Evolutionary conservation across 2,888 invertebrate genomes (phyloP).

Genomic region (Margaritifera margaritifera): DNA sequence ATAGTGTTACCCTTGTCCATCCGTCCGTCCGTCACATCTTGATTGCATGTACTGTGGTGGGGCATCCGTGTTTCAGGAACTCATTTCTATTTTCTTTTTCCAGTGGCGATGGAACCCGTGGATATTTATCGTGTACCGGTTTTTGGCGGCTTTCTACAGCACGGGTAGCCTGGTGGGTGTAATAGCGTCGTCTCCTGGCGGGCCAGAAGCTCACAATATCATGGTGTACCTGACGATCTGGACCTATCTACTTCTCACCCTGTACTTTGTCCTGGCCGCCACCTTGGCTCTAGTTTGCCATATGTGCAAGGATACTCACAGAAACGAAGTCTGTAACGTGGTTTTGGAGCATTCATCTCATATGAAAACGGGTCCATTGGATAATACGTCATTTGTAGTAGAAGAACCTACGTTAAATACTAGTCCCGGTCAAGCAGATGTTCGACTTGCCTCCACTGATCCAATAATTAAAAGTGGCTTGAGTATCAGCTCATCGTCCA

Average conservation of each 20-base stretch:
- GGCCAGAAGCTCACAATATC: constrained; percentile 21
- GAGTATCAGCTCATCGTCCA: constrained; percentile 2
- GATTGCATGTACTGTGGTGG: too few species aligned
- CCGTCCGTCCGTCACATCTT: too few species aligned
- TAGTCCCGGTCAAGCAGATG: too few species aligned
- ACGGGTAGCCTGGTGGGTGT: constrained; percentile 20
- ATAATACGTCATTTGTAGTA: too few species aligned
- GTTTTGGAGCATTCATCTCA: too few species aligned
- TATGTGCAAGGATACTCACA: too few species aligned
- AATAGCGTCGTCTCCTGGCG: not conserved
- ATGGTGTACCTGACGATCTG: constrained; percentile 66
- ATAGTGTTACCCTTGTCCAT: too few species aligned
- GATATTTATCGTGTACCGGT: constrained; percentile 34
- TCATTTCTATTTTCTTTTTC: constrained; percentile 13
- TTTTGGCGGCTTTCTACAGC: constrained; percentile 31
- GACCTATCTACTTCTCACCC: constrained; percentile 61
- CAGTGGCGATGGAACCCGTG: constrained; percentile 45
- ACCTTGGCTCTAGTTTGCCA: constrained; percentile 21
- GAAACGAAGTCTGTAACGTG: too few species aligned
- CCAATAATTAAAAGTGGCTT: not conserved
- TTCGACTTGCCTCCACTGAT: too few species aligned
- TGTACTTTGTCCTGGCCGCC: constrained; percentile 49
- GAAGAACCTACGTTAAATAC: too few species aligned
- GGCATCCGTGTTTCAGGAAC: too few species aligned
- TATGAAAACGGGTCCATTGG: too few species aligned